Evolutionary conservation across 1,140 invertebrate genomes (phyloP).

Genomic region (Pectinophora gossypiella): DNA sequence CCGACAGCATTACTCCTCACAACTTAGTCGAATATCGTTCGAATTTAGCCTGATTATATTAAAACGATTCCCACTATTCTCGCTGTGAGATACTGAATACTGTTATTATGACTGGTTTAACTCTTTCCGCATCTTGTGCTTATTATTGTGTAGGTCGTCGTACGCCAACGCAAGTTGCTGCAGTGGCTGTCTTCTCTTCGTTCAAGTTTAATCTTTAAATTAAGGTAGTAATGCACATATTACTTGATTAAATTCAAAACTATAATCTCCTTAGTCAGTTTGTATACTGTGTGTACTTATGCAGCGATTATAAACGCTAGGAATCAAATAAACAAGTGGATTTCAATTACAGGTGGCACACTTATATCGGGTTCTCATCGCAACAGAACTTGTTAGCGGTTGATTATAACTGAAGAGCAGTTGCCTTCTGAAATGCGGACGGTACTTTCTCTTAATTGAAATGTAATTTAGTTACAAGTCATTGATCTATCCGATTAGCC

Average conservation of each 20-base stretch:
- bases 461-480: neutral
- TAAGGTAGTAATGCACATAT: neutral
- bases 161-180: neutral
- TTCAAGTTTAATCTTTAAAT: neutral
- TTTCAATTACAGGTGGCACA: conserved; percentile 15
- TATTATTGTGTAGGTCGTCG: conserved; percentile 1
- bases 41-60: conserved; percentile 42
- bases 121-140: conserved; percentile 2
- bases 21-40: conserved; percentile 12
- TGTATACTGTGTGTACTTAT: neutral
- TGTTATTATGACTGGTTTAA: conserved; percentile 4
- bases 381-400: neutral
- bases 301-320: neutral
- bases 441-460: neutral
- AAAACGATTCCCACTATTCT: conserved; percentile 31
- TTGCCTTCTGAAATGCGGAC: neutral
- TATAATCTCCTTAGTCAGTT: neutral
- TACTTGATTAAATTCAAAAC: neutral
- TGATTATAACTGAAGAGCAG: neutral
- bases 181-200: neutral
- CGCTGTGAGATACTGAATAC: conserved; percentile 13
- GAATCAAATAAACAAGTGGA: conserved; percentile 5
- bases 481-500: neutral
- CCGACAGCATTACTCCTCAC: conserved; percentile 14
- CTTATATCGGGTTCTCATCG: conserved; percentile 11